Conservation (phyloP, 2,797 vertebrate species). For the Lagodon rhomboides region DNA sequence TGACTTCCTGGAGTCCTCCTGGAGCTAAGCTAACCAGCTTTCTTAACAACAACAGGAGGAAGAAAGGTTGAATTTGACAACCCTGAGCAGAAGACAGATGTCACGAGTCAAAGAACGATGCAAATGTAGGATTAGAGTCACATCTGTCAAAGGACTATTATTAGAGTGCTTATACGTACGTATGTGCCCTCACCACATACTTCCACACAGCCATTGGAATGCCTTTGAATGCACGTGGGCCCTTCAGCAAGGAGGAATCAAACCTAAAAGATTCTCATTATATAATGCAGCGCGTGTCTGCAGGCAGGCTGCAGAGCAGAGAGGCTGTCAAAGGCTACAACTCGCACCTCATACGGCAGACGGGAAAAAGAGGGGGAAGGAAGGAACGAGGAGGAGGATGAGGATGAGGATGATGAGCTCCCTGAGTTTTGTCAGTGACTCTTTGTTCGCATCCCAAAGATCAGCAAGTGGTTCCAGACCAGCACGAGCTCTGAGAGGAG, state of each 20-base stretch:
- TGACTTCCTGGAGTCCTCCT: no score
- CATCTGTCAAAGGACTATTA: conserved; percentile 10
- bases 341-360: neutral
- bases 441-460: conserved; percentile 26
- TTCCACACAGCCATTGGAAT: conserved; percentile 44
- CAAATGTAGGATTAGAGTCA: neutral
- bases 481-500: conserved; percentile 18
- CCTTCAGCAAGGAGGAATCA: conserved; percentile 68
- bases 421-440: conserved; percentile 40
- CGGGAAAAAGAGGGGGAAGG: conserved; percentile 11
- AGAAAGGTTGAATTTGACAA: neutral
- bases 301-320: conserved; percentile 33
- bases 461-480: conserved; percentile 7
- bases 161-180: neutral
- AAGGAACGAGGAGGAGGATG: conserved; percentile 22
- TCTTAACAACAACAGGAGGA: neutral
- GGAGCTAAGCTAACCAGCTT: no score
- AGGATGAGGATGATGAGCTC: conserved; percentile 22
- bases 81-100: neutral
- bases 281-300: conserved; percentile 53
- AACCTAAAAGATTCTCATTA: conserved; percentile 57
- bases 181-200: conserved; percentile 45
- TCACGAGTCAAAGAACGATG: neutral
- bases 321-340: conserved; percentile 22
- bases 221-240: conserved; percentile 40